Evolutionary conservation across 2,113 vertebrate genomes (phyloP), one percentile per base, ranked within the genome.

Genomic region (Colaptes auratus): DNA sequence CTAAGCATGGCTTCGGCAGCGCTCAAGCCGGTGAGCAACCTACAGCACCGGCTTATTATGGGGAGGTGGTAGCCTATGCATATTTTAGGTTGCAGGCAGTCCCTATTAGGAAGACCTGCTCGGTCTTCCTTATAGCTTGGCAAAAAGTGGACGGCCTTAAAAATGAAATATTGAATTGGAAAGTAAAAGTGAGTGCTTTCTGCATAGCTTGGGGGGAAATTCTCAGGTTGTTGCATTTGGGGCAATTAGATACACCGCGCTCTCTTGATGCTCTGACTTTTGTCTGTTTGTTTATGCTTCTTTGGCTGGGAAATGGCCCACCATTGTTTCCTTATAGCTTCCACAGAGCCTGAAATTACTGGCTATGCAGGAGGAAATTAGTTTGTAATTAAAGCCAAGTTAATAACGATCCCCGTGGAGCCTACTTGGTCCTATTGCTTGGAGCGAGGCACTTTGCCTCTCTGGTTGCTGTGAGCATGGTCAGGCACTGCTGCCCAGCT

Each of bases 301-400:
- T 58, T 67, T 86, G 39, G 56, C 87, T 88, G 69, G 73, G 76
- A 88, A 91, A 61, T 61, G 91, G 20, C 24, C 20, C 8, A 21
- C 89, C 82, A 33, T 91, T 88, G 75, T 83, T 92, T 90, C 46
- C 58, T 67, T 42, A 31, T 1, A 52, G 79, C 82, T 96, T 95
- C 87, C 79, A 30, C 65, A 14, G 89, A 74, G 91, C 79, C 81
- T 33, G 48, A 91, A 95, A 95, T 95, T 75, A 86, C 92, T 69
- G 85, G 69, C 85, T 92, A 50, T 1, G 76, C 85, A 69, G 88
- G 85, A 89, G 70, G 85, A 97, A 95, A 96, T 92, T 86, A 89
- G 79, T 12, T 83, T 75, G 82, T 88, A 97, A 95, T 95, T 90
- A 97, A 93, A 95, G 72, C 69, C 90, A 78, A 90, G 86, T 88